These are phyloP conservation scores for Anableps anableps DNA, from an alignment of 2,797 vertebrate species.

Conservation along the genomic window DNA sequence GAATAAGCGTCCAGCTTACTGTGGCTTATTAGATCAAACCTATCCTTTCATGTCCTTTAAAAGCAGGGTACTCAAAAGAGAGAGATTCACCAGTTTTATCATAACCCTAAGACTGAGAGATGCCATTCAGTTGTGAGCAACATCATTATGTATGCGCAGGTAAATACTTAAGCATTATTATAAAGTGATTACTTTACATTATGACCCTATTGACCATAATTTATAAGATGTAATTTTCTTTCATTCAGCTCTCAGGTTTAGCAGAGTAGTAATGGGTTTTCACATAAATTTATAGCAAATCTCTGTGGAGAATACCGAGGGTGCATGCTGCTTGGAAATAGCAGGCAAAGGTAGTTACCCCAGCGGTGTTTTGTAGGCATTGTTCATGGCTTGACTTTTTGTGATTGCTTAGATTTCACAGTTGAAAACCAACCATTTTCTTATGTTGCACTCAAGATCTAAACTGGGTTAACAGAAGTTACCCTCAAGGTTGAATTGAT, in stretches of 20 bases:
- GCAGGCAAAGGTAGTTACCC: neutral
- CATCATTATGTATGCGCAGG: neutral
- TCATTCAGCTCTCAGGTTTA: conserved; percentile 9
- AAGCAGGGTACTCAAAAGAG: conserved; percentile 28
- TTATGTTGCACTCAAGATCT: neutral
- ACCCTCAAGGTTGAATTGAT: neutral
- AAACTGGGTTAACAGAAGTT: neutral
- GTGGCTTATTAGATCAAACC: conserved; percentile 54
- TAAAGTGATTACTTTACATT: conserved; percentile 5
- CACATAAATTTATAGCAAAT: neutral
- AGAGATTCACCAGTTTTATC: conserved; percentile 15
- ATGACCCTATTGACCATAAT: conserved; percentile 8
- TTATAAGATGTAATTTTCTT: conserved; percentile 9
- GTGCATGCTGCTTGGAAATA: neutral
- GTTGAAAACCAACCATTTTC: neutral
- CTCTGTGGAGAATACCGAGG: neutral
- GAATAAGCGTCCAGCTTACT: conserved; percentile 30
- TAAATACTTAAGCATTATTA: conserved; percentile 2
- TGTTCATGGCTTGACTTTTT: neutral
- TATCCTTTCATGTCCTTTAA: conserved; percentile 41
- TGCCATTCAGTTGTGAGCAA: neutral
- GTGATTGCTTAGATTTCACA: neutral
- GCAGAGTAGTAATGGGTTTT: neutral
- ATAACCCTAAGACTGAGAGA: conserved; percentile 8
- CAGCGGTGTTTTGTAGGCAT: conserved; percentile 8